Evolutionary conservation across 2,888 invertebrate species (phyloP).

Genomic region (Bugula neritina): DNA sequence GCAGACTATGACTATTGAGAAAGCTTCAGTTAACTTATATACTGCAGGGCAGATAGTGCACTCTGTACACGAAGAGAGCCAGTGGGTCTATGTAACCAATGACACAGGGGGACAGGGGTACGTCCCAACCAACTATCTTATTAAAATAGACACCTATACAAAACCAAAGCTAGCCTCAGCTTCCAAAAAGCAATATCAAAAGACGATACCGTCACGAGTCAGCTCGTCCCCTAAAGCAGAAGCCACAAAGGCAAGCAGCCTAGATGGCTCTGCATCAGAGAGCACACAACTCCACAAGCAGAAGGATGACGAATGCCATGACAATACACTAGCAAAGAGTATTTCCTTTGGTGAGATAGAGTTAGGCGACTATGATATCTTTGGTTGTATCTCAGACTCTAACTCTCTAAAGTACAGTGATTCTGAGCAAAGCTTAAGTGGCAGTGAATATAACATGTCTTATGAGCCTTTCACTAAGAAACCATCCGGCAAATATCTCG

Average conservation of each 20-base stretch:
- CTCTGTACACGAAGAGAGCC: slow-evolving; percentile 7
- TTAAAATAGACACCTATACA: background rate
- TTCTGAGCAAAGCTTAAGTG: slow-evolving; percentile 17
- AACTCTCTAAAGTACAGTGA: background rate
- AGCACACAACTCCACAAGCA: background rate
- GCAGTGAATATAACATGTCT: background rate
- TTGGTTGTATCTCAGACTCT: slow-evolving; percentile 21
- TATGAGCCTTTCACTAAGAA: slow-evolving; percentile 1
- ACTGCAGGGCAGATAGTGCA: slow-evolving; percentile 12
- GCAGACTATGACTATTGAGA: too few species aligned
- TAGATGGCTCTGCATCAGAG: background rate
- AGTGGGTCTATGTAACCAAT: background rate
- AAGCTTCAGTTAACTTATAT: too few species aligned
- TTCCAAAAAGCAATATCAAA: background rate
- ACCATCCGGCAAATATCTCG: slow-evolving; percentile 14
- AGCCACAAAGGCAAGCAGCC: background rate
- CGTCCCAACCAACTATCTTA: slow-evolving; percentile 12
- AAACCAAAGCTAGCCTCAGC: background rate
- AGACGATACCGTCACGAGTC: background rate
- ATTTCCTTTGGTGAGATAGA: slow-evolving; percentile 12
- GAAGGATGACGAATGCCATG: background rate
- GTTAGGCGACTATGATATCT: slow-evolving; percentile 15
- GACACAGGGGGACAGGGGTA: slow-evolving; percentile 14
- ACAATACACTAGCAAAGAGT: background rate
- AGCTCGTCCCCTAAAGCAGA: background rate